phyloP scores from a whole-genome alignment of 2,888 invertebrate species.

The Sialis fuliginosa region DNA sequence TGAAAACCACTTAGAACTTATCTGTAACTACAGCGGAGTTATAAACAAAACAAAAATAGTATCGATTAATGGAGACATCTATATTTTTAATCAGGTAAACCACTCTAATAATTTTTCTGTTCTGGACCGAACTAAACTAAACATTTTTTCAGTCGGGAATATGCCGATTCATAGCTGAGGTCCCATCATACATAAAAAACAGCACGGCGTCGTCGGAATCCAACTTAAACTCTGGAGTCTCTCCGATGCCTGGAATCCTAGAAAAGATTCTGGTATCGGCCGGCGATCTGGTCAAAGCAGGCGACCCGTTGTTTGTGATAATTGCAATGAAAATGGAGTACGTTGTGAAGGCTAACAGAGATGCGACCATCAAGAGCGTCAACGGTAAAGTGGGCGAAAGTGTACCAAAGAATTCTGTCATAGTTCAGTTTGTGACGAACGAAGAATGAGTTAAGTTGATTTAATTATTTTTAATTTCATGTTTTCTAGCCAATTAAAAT shows the following conservation, averaged over 20 bases:
- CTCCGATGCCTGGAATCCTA: constrained; percentile 93
- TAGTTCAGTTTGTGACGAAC: constrained; percentile 36
- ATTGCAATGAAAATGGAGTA: constrained; percentile 99
- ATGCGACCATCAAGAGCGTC: constrained; percentile 59
- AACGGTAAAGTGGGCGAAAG: constrained; percentile 60
- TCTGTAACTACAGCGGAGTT: constrained; percentile 32
- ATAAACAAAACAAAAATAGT: constrained; percentile 36
- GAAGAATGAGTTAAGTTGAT: constrained; percentile 4
- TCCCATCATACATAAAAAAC: constrained; percentile 33
- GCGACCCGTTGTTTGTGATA: constrained; percentile 81
- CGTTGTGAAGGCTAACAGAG: constrained; percentile 66
- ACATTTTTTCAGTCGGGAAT: constrained; percentile 40
- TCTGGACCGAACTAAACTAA: no score
- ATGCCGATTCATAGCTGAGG: constrained; percentile 40
- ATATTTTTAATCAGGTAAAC: constrained; percentile 42
- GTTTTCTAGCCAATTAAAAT: constrained; percentile 4
- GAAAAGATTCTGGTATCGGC: constrained; percentile 73
- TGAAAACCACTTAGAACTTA: constrained; percentile 26
- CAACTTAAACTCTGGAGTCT: constrained; percentile 42
- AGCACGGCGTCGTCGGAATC: constrained; percentile 18
- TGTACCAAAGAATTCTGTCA: constrained; percentile 54
- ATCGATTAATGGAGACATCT: constrained; percentile 34
- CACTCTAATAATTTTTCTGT: no score
- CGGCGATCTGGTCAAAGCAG: constrained; percentile 68
- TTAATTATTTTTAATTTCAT: constrained; percentile 4